These are phyloP conservation scores for Epizoanthus stellaris DNA, from an alignment of 92 coral and sea anemone genomes.

Conservation along the genomic window DNA sequence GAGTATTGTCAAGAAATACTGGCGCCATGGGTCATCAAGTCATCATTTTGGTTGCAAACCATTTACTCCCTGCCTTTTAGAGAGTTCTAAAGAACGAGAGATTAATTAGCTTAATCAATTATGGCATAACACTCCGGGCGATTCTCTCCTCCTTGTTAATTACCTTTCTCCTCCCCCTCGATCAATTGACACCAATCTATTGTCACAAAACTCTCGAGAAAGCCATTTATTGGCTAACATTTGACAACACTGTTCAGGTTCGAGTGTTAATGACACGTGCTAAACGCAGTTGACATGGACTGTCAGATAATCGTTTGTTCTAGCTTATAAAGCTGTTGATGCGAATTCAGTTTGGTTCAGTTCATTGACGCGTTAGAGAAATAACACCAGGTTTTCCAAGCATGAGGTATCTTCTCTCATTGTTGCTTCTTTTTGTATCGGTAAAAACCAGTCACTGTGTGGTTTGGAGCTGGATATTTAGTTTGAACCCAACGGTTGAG, in stretches of 20 bases:
- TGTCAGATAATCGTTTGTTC: constrained; percentile 27
- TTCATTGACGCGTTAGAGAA: constrained; percentile 30
- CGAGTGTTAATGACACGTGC: constrained; percentile 85
- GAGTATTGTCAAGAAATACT: constrained; percentile 16
- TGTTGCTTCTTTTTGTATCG: constrained; percentile 49
- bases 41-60: constrained; percentile 37
- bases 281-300: constrained; percentile 33
- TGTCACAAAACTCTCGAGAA: constrained; percentile 58
- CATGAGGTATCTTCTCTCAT: constrained; percentile 53
- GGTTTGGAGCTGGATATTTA: constrained; percentile 86
- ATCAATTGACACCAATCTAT: constrained; percentile 42
- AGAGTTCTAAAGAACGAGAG: constrained; percentile 51
- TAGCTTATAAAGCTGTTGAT: constrained; percentile 42
- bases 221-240: constrained; percentile 61
- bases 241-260: constrained; percentile 58
- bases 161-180: constrained; percentile 88
- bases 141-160: constrained; percentile 91
- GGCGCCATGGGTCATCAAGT: constrained; percentile 44
- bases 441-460: constrained; percentile 72
- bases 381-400: constrained; percentile 39
- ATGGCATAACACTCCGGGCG: constrained; percentile 75
- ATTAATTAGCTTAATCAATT: constrained; percentile 77
- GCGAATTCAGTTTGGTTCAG: constrained; percentile 10
- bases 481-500: constrained; percentile 66
- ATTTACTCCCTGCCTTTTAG: constrained; percentile 45